Evolutionary conservation across 2,797 vertebrate genomes (phyloP), one percentile per base, ranked within the genome.

Genomic region (Octomys mimax): DNA sequence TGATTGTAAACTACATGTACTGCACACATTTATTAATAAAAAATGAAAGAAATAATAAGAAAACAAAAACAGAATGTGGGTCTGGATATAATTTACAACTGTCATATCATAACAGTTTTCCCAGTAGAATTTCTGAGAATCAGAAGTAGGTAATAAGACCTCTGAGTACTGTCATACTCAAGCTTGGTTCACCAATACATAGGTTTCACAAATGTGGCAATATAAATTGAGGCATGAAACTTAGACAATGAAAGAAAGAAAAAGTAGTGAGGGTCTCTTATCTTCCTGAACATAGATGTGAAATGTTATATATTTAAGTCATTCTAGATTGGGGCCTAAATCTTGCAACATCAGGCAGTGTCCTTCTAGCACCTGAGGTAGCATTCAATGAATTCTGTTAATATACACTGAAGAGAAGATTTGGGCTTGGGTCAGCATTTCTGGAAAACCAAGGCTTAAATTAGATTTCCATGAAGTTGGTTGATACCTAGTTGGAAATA

Each of bases 361-460:
- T 66, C 66, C 73, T 95, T 82, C 64, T 31, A 92, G 39, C 4
- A 91, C 0, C 8, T 78, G 36, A 28, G 82, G 36, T 33, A 78
- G 12, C 52, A 24, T 54, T 91, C 89, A 83, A 12, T 71, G 80
- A 70, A 81, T 92, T 94, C 81, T 81, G 2, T 78, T 82, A 73
- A 78, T 85, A 94, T 19, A 75, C 87, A 89, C n/a, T 91, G 64
- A 95, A 89, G 71, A 42, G 68, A 26, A 92, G 54, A 84, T 89
- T 80, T 78, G 33, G 10, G 92, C 12, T 36, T 42, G 0, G 83
- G 28, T 92, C 33, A 89, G 14, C 11, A 87, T 92, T 96, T 52
- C 68, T 92, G 54, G 31, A 89, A 92, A 95, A 83, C 46, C 2
- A 75, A 19, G 2, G 19, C 12, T 78, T 92, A 95, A 95, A 84